These are phyloP conservation scores for pig (Sus scrofa) DNA, from an alignment of 2,113 vertebrate genomes.

Conservation along the genomic window T2T-Sscrofa CM000825.6:61619501-61620000, in stretches of 20 bases:
- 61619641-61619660: not conserved
- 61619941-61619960: too few species aligned
- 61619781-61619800: too few species aligned
- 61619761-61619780: not conserved
- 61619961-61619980: too few species aligned
- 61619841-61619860: too few species aligned
- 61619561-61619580: not conserved
- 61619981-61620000: too few species aligned
- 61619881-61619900: too few species aligned
- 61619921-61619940: too few species aligned
- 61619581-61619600: accelerated
- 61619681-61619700: not conserved
- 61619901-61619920: too few species aligned
- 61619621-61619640: not conserved
- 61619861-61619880: too few species aligned
- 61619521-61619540: not conserved
- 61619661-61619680: not conserved
- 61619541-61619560: not conserved
- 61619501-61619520: accelerated
- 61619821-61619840: too few species aligned
- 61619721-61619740: not conserved
- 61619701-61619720: accelerated
- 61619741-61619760: not conserved
- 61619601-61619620: accelerated
- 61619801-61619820: too few species aligned